Conservation (phyloP, 2,797 vertebrate species). For the Geotrypetes seraphini region DNA sequence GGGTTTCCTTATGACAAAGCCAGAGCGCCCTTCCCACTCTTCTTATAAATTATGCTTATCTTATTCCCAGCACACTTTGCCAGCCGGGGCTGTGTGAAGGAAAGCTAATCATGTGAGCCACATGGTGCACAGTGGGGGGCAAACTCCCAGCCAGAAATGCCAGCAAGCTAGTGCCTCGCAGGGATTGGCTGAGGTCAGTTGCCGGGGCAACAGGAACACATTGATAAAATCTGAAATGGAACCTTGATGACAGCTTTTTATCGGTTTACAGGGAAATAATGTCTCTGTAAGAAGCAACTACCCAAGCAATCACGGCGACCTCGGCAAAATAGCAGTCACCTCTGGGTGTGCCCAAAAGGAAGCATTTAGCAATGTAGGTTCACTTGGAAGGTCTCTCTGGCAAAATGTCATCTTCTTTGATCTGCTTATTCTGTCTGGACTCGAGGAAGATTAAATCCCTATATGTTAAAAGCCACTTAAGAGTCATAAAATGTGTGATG, state of each 20-base stretch:
- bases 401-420: too few species aligned
- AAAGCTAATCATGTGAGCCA: slow-evolving; percentile 55
- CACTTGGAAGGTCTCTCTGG: too few species aligned
- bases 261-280: slow-evolving; percentile 32
- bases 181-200: slow-evolving; percentile 53
- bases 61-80: slow-evolving; percentile 51
- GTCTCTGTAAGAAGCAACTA: slow-evolving; percentile 36
- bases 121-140: slow-evolving; percentile 54
- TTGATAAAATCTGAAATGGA: slow-evolving; percentile 50
- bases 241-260: slow-evolving; percentile 35
- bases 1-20: slow-evolving; percentile 38
- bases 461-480: too few species aligned
- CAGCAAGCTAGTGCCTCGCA: slow-evolving; percentile 49
- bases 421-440: too few species aligned
- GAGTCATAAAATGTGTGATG: too few species aligned
- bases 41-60: slow-evolving; percentile 57
- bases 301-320: slow-evolving; percentile 2
- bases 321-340: neutral
- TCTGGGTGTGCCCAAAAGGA: too few species aligned
- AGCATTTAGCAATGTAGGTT: too few species aligned
- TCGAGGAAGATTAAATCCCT: too few species aligned
- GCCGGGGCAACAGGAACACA: slow-evolving; percentile 51
- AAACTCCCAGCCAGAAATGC: slow-evolving; percentile 34
- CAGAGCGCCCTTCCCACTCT: slow-evolving; percentile 39
- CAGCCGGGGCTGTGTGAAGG: slow-evolving; percentile 30